A percentile compares a stretch with the other conserved stretches of the same genome.
These are phyloP conservation scores for Branchellion lobata DNA, from an alignment of 2,888 invertebrate species.

Conservation along the genomic window DNA sequence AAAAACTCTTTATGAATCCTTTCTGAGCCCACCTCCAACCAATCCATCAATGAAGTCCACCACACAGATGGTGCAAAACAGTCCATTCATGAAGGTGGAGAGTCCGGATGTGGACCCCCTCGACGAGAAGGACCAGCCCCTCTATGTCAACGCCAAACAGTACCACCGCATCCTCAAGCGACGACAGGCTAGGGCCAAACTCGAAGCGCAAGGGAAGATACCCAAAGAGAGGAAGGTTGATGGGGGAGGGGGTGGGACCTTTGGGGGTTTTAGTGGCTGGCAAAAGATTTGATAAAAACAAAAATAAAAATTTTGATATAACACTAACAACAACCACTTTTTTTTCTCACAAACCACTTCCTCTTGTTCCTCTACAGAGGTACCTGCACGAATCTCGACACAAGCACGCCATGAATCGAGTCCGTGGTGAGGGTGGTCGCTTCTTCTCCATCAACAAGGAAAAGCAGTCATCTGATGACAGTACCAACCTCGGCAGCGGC, in stretches of 20 bases:
- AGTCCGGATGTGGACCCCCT: constrained; percentile 47
- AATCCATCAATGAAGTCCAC: too few species aligned
- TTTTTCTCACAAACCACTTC: too few species aligned
- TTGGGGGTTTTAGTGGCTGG: too few species aligned
- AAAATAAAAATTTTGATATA: too few species aligned
- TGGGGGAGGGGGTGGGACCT: not conserved
- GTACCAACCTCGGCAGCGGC: too few species aligned
- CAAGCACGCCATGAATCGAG: constrained; percentile 93
- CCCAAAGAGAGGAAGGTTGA: constrained; percentile 87
- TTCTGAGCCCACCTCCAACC: not conserved
- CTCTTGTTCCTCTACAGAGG: too few species aligned
- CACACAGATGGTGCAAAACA: constrained; percentile 42
- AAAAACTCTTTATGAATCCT: not conserved
- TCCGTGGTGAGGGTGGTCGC: constrained; percentile 91
- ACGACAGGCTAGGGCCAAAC: constrained; percentile 86
- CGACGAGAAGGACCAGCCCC: constrained; percentile 90
- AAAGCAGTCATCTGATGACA: not conserved
- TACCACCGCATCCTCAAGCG: constrained; percentile 93
- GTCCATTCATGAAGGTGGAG: constrained; percentile 42
- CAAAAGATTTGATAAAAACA: too few species aligned
- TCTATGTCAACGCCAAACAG: constrained; percentile 97
- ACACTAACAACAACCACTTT: too few species aligned
- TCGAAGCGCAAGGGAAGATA: constrained; percentile 91
- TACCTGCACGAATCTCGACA: constrained; percentile 97
- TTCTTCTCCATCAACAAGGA: constrained; percentile 65